phyloP scores from a whole-genome alignment of 2,888 invertebrate species.

The Phengaris alcon region DNA sequence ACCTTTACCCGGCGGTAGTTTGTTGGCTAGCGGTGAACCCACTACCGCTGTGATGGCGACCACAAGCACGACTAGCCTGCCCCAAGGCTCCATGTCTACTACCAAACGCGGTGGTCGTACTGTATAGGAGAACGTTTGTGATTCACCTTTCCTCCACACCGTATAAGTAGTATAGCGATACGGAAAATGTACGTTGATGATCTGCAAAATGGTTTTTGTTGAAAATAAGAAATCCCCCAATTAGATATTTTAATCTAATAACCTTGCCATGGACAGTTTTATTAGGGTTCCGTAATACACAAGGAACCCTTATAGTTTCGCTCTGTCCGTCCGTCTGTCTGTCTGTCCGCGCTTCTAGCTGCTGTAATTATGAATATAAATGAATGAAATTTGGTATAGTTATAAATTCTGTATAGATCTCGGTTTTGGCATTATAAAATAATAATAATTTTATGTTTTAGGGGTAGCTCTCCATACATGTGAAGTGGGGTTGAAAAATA shows the following conservation, averaged over 20 bases:
- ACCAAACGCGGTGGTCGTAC: constrained; percentile 38
- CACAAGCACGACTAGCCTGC: constrained; percentile 56
- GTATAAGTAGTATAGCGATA: neutral
- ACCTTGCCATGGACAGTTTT: no score
- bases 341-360: no score
- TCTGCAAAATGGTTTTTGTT: neutral
- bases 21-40: constrained; percentile 61
- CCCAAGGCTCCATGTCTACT: constrained; percentile 68
- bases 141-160: constrained; percentile 5
- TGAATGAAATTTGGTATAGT: no score
- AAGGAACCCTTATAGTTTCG: no score
- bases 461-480: no score
- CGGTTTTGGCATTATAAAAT: no score
- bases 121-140: constrained; percentile 30
- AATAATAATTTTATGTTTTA: no score
- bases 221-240: neutral
- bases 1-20: constrained; percentile 66
- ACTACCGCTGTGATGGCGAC: constrained; percentile 49
- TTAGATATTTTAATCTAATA: neutral
- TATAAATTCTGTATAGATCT: no score
- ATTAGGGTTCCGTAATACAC: no score
- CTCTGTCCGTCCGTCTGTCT: no score
- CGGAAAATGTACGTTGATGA: neutral
- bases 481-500: no score
- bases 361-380: no score